These are phyloP conservation scores for Spatulosminthurus flaviceps DNA, from an alignment of 2,888 invertebrate species.

Conservation along the genomic window DNA sequence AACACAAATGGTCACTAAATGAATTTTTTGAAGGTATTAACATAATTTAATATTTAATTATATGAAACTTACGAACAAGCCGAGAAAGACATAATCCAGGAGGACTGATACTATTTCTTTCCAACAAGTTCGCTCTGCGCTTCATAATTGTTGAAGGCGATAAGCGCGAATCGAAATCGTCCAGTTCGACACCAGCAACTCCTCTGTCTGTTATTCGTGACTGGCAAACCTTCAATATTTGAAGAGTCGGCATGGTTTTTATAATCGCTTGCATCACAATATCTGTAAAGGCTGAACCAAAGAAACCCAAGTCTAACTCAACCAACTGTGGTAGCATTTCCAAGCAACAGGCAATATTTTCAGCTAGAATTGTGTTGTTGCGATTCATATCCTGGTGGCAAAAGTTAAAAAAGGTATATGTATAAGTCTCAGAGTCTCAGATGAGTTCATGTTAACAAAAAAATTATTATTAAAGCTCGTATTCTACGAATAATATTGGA, in stretches of 20 bases:
- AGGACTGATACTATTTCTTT: constrained; percentile 33
- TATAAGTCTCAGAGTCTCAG: too few relatives aligned
- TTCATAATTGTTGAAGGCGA: constrained; percentile 7
- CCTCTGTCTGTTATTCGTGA: constrained; percentile 48
- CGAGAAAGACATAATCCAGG: constrained; percentile 35
- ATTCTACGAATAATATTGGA: too few relatives aligned
- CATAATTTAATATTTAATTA: background rate
- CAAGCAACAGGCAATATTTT: constrained; percentile 2
- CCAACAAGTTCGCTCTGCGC: constrained; percentile 25
- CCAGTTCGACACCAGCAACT: constrained; percentile 47
- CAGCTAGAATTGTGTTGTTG: constrained; percentile 5
- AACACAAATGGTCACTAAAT: too few relatives aligned
- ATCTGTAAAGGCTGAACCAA: constrained; percentile 41
- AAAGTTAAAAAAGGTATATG: too few relatives aligned
- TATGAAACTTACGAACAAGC: constrained; percentile 32
- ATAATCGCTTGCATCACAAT: constrained; percentile 48
- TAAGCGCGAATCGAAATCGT: constrained; percentile 47
- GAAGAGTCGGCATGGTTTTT: constrained; percentile 28
- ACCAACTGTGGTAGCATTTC: constrained; percentile 25
- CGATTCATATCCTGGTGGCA: background rate
- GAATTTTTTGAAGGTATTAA: too few relatives aligned
- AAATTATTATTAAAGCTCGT: too few relatives aligned
- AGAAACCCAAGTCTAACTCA: constrained; percentile 46
- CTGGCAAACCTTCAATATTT: constrained; percentile 42
- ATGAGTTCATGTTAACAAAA: too few relatives aligned